Evolutionary conservation across 2,888 invertebrate genomes (phyloP).

Genomic region (Apamea crenata): DNA sequence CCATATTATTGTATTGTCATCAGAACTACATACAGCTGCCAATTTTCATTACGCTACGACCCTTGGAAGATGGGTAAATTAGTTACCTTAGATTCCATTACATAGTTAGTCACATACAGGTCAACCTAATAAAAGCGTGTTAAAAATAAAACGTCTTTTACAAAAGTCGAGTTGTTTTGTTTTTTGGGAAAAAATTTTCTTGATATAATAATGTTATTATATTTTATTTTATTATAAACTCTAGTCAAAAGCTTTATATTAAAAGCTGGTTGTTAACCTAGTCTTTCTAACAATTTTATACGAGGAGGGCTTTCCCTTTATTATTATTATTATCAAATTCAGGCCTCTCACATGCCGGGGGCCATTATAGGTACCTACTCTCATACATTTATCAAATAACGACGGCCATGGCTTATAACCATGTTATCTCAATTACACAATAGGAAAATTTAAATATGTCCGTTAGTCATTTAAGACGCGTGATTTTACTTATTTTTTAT

Average conservation of each 20-base stretch:
- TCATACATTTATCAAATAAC: constrained; percentile 46
- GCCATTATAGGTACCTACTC: constrained; percentile 9
- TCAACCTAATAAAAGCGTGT: no score
- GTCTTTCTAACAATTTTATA: background rate
- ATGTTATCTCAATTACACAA: constrained; percentile 48
- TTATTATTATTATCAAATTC: constrained; percentile 27
- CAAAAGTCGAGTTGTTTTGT: background rate
- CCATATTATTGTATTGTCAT: no score
- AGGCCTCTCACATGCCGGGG: constrained; percentile 11
- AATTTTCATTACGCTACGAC: no score
- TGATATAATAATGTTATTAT: background rate
- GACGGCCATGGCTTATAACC: constrained; percentile 20
- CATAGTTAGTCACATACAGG: no score
- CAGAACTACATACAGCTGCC: no score
- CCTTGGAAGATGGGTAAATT: no score
- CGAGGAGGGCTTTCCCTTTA: constrained; percentile 6
- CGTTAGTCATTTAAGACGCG: constrained; percentile 1
- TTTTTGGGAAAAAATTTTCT: background rate
- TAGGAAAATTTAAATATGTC: constrained; percentile 24
- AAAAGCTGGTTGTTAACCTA: background rate
- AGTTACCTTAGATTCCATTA: no score
- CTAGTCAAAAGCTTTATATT: background rate
- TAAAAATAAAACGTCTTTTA: background rate
- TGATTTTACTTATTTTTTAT: constrained; percentile 2
- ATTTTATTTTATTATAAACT: background rate